Conservation (phyloP, 2,888 invertebrate genomes). For the Ischnus inquisitorius region DNA sequence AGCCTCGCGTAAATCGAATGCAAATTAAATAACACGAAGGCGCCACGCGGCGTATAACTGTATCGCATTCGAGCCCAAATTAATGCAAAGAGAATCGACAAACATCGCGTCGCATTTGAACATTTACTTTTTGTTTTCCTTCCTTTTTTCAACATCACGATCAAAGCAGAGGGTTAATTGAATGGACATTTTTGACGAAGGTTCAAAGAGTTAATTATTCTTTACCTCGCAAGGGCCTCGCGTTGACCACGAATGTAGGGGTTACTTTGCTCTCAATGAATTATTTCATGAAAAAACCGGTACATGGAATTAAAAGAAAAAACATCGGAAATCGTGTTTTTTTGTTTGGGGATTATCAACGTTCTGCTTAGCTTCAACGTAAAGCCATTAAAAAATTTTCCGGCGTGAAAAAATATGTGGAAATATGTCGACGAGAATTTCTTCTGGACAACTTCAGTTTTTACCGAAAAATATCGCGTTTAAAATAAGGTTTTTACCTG, state of each 20-base stretch:
- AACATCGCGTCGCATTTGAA: slow-evolving; percentile 32
- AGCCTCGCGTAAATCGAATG: slow-evolving; percentile 49
- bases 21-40: slow-evolving; percentile 50
- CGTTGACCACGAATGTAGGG: neutral
- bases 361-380: too few species aligned
- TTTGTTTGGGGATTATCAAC: too few species aligned
- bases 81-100: slow-evolving; percentile 46
- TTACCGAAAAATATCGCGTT: too few species aligned
- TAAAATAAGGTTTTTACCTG: too few species aligned
- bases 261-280: neutral
- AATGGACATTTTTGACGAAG: neutral
- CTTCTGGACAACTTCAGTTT: too few species aligned
- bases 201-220: neutral
- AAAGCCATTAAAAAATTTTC: too few species aligned
- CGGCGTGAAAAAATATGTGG: too few species aligned
- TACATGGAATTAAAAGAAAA: neutral
- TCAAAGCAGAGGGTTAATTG: neutral
- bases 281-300: neutral
- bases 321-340: too few species aligned
- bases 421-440: too few species aligned
- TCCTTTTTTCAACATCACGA: neutral
- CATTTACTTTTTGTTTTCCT: neutral
- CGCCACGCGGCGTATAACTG: neutral
- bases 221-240: neutral
- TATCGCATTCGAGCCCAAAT: slow-evolving; percentile 2